Evolutionary conservation across 2,888 invertebrate genomes (phyloP), one percentile per base, ranked within the genome.

Genomic region (Xestobium rufovillosum): DNA sequence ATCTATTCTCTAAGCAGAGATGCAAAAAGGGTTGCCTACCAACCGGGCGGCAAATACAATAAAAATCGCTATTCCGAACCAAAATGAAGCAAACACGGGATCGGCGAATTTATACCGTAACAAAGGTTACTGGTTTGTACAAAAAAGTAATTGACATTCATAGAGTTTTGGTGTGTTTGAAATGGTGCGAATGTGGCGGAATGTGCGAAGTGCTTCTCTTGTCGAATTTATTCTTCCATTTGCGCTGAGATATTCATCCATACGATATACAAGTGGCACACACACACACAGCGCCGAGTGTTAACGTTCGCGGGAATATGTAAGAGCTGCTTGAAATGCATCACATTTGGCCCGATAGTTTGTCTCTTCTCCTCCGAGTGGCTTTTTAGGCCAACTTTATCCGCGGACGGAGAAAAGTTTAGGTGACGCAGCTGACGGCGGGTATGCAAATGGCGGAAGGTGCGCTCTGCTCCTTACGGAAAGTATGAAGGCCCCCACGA

Each of bases 381-480:
- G 60, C 60, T 63, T 63, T 63, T 63, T 59, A 60, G 57, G 54
- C 55, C 47, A 60, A 63, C 59, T 61, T 61, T 60, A 57, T 58
- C 53, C 58, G 39, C 40, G 6, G 6, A 39, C 43, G 57, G 50
- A 60, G 65, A 65, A 66, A 66, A 67, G 65, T 66, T 66, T 63
- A 65, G 67, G 65, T 64, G 63, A 57, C 63, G 57, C 68, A 68
- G 68, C 68, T 68, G 68, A 67, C 67, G 68, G 66, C 67, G 66
- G 64, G 63, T 68, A 68, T 68, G 68, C 68, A 67, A 68, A 68
- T 67, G 56, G 55, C 54, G 51, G 57, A 56, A 57, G 59, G 58
- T 55, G 55, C 52, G 48, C 39, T n/a, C n/a, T 38, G 42, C 36
- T 44, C 44, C 42, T 48, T 51, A 50, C 48, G 48, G 51, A 51